phyloP scores from a whole-genome alignment of 2,888 invertebrate genomes.

The Metalampra italica region DNA sequence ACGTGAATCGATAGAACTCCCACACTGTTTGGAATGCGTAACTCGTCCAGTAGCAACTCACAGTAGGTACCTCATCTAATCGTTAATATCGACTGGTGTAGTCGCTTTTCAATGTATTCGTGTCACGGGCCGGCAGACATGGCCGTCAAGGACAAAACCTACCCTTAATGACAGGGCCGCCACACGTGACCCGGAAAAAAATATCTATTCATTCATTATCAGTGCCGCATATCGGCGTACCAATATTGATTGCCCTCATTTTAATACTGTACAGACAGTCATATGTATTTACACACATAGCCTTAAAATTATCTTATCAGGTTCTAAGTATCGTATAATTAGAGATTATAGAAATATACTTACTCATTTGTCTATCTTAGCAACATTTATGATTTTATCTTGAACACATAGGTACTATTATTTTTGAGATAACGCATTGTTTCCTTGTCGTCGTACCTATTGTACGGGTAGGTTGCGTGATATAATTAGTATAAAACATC shows the following conservation, averaged over 20 bases:
- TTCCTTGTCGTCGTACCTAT: background rate
- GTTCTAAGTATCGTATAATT: constrained; percentile 4
- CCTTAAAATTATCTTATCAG: constrained; percentile 2
- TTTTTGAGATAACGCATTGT: background rate
- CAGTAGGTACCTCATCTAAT: background rate
- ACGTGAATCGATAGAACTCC: too few species aligned
- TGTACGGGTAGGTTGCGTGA: too few species aligned
- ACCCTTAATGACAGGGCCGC: constrained; percentile 23
- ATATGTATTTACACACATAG: background rate
- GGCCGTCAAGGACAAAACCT: constrained; percentile 13
- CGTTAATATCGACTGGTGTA: background rate
- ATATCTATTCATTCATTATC: constrained; percentile 21
- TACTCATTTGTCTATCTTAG: background rate
- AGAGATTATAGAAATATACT: background rate
- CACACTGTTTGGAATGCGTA: too few species aligned
- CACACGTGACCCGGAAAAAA: constrained; percentile 10
- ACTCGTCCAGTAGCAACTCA: too few species aligned
- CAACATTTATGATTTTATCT: background rate
- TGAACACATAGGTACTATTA: background rate
- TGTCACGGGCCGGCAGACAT: constrained; percentile 18
- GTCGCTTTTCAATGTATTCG: constrained; percentile 16
- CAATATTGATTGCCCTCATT: constrained; percentile 47
- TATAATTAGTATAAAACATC: too few species aligned
- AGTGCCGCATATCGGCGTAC: constrained; percentile 25
- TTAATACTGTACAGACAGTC: constrained; percentile 15